Evolutionary conservation across 2,888 invertebrate species (phyloP), one percentile per base, ranked within the genome.

Genomic region (Ormyrus labotus): DNA sequence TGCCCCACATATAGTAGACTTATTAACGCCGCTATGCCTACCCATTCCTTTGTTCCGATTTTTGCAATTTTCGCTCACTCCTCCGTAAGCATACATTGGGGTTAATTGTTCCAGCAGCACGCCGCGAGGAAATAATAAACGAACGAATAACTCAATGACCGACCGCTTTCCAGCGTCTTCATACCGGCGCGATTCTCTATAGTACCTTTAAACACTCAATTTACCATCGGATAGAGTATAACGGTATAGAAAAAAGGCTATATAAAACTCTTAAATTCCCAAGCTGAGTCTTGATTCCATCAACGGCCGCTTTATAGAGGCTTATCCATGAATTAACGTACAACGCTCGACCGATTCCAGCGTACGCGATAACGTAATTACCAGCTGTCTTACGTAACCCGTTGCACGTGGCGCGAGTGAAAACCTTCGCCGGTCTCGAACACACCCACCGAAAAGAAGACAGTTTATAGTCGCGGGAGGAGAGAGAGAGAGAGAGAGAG

Each of bases 321-420:
- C 53, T 53, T 53, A 53, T 8, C 53, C 8, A 11, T 11, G 53
- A 53, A 19, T 47, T 34, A 11, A 64, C 10, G 53, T 55, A 50
- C 13, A 13, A 13, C 19, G 47, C 53, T 19, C 51, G 58, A 13
- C 8, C 58, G 60, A 51, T 53, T 48, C 50, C 65, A n/a, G 19
- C 61, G 8, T 48, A 48, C 11, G 68, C 68, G 58, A 67, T 65
- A 78, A 65, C 58, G 47, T 57, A 63, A 67, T 65, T 47, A 57
- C 55, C 63, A 60, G 61, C 55, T 72, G 13, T 4, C 72, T 67
- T 78, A 77, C 70, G 70, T 77, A 77, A 77, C 64, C 34, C 67
- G 34, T 72, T 48, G 34, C 78, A 72, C 55, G 78, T 72, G 78
- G 65, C 47, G 11, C 6, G 53, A 50, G 67, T 48, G 71, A 69